These are phyloP conservation scores for Danio albolineatus DNA, from an alignment of 2,797 vertebrate genomes.

Conservation along the genomic window DNA sequence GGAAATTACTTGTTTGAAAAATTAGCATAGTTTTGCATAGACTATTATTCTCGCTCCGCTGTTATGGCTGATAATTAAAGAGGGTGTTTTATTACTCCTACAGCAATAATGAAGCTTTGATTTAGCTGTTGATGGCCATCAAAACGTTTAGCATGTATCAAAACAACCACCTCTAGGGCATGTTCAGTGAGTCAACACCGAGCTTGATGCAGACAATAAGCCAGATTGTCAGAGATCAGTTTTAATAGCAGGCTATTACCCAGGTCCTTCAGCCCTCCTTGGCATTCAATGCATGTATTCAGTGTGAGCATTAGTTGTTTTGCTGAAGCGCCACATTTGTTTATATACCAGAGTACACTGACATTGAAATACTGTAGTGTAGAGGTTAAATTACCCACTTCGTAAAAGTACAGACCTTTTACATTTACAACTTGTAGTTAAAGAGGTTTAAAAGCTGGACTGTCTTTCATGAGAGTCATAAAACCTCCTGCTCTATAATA, in stretches of 20 bases:
- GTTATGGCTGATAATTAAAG: not conserved
- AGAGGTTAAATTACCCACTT: conserved; percentile 17
- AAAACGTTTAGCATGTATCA: not conserved
- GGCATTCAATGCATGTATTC: not conserved
- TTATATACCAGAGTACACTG: conserved; percentile 16
- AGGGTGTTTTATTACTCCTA: not conserved
- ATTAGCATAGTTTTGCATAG: not conserved
- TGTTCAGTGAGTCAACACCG: not conserved
- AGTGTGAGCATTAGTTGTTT: not conserved
- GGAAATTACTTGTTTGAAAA: not conserved
- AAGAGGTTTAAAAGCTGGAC: conserved; percentile 21
- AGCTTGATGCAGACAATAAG: not conserved
- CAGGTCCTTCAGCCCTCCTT: not conserved
- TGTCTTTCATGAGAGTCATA: not conserved
- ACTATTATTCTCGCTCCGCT: not conserved
- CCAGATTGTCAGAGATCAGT: not conserved
- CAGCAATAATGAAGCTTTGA: not conserved
- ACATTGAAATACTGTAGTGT: conserved; percentile 6
- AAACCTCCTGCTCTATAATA: conserved; percentile 7
- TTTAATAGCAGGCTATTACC: not conserved
- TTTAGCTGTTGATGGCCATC: not conserved
- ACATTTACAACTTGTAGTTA: conserved; percentile 9
- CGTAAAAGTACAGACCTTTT: conserved; percentile 10
- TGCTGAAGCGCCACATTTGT: not conserved
- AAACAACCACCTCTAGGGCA: not conserved